These are phyloP conservation scores for Xestia c-nigrum DNA, from an alignment of 2,888 invertebrate species.

Conservation along the genomic window DNA sequence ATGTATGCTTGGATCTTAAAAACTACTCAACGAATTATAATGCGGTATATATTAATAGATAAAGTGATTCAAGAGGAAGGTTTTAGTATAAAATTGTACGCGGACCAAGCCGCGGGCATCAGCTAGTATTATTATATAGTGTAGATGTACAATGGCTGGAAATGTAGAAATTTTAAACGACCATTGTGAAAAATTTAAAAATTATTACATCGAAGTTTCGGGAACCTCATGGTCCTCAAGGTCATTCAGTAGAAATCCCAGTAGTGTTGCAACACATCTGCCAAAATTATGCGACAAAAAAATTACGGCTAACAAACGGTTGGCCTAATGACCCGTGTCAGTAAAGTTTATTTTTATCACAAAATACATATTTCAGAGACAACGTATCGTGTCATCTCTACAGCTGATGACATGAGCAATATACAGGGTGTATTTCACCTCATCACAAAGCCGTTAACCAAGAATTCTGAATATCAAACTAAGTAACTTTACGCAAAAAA, in stretches of 20 bases:
- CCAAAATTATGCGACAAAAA: neutral
- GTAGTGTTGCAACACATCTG: neutral
- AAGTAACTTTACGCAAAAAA: no score
- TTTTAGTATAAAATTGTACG: no score
- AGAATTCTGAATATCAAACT: no score
- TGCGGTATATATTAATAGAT: no score
- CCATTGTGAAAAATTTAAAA: neutral
- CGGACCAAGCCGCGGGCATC: no score
- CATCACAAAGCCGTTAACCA: no score
- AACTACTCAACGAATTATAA: no score
- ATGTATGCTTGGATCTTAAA: no score
- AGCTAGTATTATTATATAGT: no score
- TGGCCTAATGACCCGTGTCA: neutral
- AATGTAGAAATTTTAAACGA: neutral
- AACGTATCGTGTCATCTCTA: constrained; percentile 1
- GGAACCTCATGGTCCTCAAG: neutral
- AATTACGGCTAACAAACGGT: neutral
- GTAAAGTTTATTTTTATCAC: neutral
- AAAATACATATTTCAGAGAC: neutral
- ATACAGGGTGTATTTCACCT: no score
- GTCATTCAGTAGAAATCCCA: neutral
- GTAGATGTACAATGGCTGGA: neutral
- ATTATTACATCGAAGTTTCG: no score
- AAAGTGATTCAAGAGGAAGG: no score
- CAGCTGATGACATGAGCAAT: neutral